phyloP scores from a whole-genome alignment of 2,888 invertebrate species.

The Listrodromus nycthemerus region DNA sequence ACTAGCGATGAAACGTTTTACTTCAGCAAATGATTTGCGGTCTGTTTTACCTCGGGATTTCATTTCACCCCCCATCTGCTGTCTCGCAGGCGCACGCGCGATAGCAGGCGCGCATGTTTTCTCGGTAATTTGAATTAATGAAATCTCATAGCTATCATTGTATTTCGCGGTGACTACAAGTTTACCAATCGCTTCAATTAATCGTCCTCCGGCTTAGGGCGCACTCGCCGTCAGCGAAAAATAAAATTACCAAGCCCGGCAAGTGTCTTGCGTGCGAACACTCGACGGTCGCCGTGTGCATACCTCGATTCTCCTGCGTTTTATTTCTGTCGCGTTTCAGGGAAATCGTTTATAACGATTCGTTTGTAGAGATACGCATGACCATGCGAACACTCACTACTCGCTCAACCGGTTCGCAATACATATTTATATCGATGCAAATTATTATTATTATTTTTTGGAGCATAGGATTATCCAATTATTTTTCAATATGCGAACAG shows the following conservation, averaged over 20 bases:
- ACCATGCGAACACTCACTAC: not conserved
- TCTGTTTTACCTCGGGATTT: no score
- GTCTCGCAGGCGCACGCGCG: not conserved
- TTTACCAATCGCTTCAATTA: constrained; percentile 56
- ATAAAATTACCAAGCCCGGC: constrained; percentile 15
- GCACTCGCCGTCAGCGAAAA: constrained; percentile 21
- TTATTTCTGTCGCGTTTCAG: not conserved
- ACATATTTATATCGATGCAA: not conserved
- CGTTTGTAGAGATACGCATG: not conserved
- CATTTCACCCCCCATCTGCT: no score
- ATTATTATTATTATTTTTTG: not conserved
- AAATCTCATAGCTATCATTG: constrained; percentile 31
- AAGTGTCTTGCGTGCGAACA: constrained; percentile 50
- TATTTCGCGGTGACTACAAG: constrained; percentile 10
- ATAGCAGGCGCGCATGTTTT: not conserved
- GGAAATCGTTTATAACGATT: constrained; percentile 13
- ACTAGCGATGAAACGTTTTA: no score
- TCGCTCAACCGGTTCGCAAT: not conserved
- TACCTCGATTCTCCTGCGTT: constrained; percentile 9
- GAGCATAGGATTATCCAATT: no score
- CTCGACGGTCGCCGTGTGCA: constrained; percentile 25
- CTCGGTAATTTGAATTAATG: constrained; percentile 46
- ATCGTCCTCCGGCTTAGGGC: constrained; percentile 45
- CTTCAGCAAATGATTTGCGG: no score
- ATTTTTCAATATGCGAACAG: no score